Evolutionary conservation across 2,888 invertebrate species (phyloP).

Genomic region (Dermolepida albohirtum): DNA sequence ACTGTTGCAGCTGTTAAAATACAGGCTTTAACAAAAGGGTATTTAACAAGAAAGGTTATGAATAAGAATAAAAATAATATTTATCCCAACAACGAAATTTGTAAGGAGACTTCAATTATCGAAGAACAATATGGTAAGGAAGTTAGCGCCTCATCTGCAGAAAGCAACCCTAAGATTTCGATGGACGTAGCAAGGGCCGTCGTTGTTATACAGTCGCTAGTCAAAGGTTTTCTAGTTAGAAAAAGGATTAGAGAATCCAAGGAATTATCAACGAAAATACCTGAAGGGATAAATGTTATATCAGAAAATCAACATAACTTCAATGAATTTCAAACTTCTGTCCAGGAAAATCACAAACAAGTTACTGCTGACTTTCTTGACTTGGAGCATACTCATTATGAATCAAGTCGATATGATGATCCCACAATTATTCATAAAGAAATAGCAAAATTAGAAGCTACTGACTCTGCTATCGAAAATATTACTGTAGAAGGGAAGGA

Average conservation of each 20-base stretch:
- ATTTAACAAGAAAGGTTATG: constrained; percentile 66
- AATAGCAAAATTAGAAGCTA: constrained; percentile 1
- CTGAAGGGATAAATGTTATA: neutral
- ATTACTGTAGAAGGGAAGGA: neutral
- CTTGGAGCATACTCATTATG: constrained; percentile 29
- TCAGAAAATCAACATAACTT: neutral
- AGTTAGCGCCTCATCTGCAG: too few species aligned
- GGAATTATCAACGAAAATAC: constrained; percentile 17
- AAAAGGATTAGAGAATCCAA: constrained; percentile 24
- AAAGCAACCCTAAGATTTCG: too few species aligned
- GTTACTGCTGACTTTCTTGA: constrained; percentile 9
- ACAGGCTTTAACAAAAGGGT: constrained; percentile 75
- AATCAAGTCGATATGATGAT: constrained; percentile 18
- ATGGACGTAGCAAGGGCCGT: constrained; percentile 41
- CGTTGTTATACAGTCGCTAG: constrained; percentile 49
- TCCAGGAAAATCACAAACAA: constrained; percentile 11
- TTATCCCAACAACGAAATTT: too few species aligned
- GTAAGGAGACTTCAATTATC: too few species aligned
- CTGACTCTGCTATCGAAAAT: neutral
- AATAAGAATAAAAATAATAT: neutral
- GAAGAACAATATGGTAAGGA: too few species aligned
- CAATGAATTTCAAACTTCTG: neutral
- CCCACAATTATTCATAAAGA: neutral
- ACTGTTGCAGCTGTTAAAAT: constrained; percentile 73
- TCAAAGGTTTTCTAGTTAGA: constrained; percentile 48